Base-by-base conservation (phyloP, 2,797 vertebrate genomes). In the Macroramphosus scolopax region DNA sequence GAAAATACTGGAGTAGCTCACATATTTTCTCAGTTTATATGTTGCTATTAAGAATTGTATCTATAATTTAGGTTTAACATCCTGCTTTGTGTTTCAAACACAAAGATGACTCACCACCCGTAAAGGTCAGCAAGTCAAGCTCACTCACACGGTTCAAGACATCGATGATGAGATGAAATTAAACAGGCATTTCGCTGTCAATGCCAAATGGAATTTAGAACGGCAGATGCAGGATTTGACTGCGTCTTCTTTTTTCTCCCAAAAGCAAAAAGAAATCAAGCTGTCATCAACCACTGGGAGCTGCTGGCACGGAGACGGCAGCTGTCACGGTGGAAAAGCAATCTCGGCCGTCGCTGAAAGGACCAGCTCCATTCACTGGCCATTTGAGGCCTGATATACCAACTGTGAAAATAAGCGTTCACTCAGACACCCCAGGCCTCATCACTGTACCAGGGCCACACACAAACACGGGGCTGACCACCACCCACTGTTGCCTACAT, bases 331-430 rank as follows among this genome's bases (percentile, higher is more conserved):
- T 28, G 64, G 46, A 70, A 51, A 26, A 43, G 69, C 62, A 51
- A 62, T 61, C 39, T 28, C 36, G 52, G 55, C 49, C n/a, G n/a
- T n/a, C n/a, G n/a, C 63, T 34, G 42, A 60, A 59, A 58, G 52
- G 63, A 70, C 69, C 67, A 38, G 45, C 58, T 66, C 61, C 10
- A 28, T 38, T 51, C 50, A 31, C 20, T 48, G 36, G 62, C 63
- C 78, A 69, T 77, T 61, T 72, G 68, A 78, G 48, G 62, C 57
- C 70, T 39, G 49, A 66, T 60, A 43, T 31, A 60, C 48, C 80
- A 84, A 83, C 80, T 87, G 85, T 77, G 75, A 84, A 84, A 84
- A 85, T 79, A 87, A 70, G 73, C 49, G 1, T 43, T 40, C 51
- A 67, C 70, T 63, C 78, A 66, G 3, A 22, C 20, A 22, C 20